Base-by-base conservation (phyloP, 1,140 invertebrate genomes). In the Trichogramma pretiosum region DNA sequence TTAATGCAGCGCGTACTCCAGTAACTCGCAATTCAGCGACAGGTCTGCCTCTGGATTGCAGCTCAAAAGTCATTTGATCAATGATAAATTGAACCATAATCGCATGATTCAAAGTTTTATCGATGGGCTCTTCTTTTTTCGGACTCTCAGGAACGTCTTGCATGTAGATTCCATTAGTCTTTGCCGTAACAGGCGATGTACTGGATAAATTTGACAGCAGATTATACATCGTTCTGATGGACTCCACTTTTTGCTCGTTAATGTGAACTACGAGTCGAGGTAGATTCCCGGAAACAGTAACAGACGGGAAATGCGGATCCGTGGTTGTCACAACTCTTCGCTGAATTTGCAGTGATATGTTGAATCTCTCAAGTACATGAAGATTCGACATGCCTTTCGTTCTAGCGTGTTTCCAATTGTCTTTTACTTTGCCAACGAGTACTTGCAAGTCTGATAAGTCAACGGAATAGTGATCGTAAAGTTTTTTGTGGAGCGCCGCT, bases 341-440 rank as follows among this genome's bases (percentile, higher is more conserved):
- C 62, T 91, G 87, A 38, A 89, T 72, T 73, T 83, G 63, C 3
- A 96, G 60, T 7, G 83, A 85, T 56, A 96, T 94, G 58, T 84
- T 93, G 61, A 96, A 95, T 21, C 48, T 50, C 63, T 97, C 91
- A 16, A 97, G 66, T 10, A 96, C 77, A 59, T 97, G 92, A 50
- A 94, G 73, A 18, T 78, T 82, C 0, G 88, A 89, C 9, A 83
- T 85, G 10, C 84, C 84, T 64, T 87, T 83, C 3, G 83, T 78
- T 60, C 90, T 82, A 1, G 89, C 87, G 60, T 88, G 85, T 56
- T 85, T 84, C 87, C 89, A 93, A 66, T 92, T 89, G 56, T 94
- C 91, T 55, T 84, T 83, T 3, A 85, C 84, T 61, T 83, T 82
- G 1, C 88, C 89, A 23, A 93, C 84, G 39, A 97, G 66, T 21